These are phyloP conservation scores for Malthinus flaveolus DNA, from an alignment of 2,888 invertebrate genomes.

Conservation along the genomic window DNA sequence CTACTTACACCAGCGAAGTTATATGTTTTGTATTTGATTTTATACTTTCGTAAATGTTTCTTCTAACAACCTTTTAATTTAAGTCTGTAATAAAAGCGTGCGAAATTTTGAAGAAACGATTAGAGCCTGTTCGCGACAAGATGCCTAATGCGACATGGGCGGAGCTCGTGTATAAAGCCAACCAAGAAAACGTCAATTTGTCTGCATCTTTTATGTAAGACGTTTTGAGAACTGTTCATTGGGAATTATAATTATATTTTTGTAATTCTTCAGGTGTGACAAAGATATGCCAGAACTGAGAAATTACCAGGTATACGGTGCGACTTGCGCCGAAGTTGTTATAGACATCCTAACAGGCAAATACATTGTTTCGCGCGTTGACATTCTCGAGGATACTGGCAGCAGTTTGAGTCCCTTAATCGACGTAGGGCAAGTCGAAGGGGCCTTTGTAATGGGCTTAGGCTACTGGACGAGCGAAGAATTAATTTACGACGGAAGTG, in stretches of 20 bases:
- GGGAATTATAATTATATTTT: too few relatives aligned
- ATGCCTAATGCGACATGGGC: slow-evolving; percentile 60
- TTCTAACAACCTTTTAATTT: background rate
- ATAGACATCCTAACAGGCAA: slow-evolving; percentile 50
- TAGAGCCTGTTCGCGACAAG: slow-evolving; percentile 59
- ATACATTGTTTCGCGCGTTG: slow-evolving; percentile 67
- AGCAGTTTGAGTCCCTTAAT: background rate
- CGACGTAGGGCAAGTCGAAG: slow-evolving; percentile 67
- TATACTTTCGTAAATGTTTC: background rate
- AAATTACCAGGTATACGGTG: slow-evolving; percentile 66
- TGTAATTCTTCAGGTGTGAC: too few relatives aligned
- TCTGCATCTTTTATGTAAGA: slow-evolving; percentile 62
- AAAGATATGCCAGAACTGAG: too few relatives aligned
- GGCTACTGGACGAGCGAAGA: slow-evolving; percentile 80
- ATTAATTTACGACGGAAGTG: slow-evolving; percentile 64
- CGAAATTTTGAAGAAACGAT: background rate
- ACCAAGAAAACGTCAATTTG: slow-evolving; percentile 59
- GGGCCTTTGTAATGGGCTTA: slow-evolving; percentile 63
- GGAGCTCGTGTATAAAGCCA: slow-evolving; percentile 59
- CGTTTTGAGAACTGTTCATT: too few relatives aligned
- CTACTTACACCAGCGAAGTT: background rate
- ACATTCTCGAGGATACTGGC: slow-evolving; percentile 69
- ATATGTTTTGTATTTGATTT: slow-evolving; percentile 48
- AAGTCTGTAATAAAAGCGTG: background rate
- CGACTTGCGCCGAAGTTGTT: slow-evolving; percentile 70